Evolutionary conservation across 2,113 vertebrate genomes (phyloP).

Genomic region (Odocoileus hemionus): DNA sequence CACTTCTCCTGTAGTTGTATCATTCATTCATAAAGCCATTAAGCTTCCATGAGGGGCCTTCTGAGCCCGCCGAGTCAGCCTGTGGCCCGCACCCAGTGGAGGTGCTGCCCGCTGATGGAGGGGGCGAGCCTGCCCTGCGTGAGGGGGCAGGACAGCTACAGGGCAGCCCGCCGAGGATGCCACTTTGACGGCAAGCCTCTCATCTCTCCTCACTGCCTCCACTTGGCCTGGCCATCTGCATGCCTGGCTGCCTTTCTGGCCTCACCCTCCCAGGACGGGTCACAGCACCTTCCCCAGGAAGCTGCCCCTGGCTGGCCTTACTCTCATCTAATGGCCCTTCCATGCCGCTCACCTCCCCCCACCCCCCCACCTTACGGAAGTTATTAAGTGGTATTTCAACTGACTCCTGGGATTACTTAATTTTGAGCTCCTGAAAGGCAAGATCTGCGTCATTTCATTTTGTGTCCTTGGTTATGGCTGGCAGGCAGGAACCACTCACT

Average conservation of each 20-base stretch:
- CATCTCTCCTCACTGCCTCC: background rate
- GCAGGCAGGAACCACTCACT: background rate
- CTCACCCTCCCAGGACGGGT: background rate
- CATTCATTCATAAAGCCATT: background rate
- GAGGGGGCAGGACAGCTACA: background rate
- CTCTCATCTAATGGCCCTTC: background rate
- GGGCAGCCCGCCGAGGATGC: rapidly evolving
- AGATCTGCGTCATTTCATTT: background rate
- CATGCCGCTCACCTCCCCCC: background rate
- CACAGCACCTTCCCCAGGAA: background rate
- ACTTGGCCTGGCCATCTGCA: background rate
- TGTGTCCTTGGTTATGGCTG: background rate
- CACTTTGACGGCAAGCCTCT: background rate
- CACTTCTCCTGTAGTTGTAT: background rate
- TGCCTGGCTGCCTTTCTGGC: background rate
- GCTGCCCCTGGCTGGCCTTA: background rate
- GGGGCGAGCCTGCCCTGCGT: background rate
- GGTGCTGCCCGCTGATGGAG: background rate
- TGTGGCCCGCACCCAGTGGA: background rate
- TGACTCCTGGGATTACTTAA: background rate
- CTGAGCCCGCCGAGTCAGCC: background rate
- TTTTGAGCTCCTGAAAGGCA: background rate
- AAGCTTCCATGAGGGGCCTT: background rate
- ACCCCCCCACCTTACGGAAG: rapidly evolving
- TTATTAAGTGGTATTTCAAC: background rate